Percentiles rank a stretch among this genome's conserved stretches.
These are phyloP conservation scores for Exocentrus adspersus DNA, from an alignment of 2,888 invertebrate genomes.

Conservation along the genomic window DNA sequence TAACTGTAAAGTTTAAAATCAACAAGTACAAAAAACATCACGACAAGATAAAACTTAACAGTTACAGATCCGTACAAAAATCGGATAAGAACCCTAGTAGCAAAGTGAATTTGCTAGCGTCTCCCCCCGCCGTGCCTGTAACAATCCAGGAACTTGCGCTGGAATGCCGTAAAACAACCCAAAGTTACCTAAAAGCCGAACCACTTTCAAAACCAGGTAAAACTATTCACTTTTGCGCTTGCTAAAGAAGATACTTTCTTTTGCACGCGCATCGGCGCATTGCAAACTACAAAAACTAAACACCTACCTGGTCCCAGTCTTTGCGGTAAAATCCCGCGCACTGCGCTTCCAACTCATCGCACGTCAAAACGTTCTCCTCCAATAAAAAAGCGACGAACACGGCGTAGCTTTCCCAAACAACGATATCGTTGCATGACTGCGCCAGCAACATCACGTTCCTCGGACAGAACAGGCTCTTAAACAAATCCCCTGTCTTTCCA, in stretches of 20 bases:
- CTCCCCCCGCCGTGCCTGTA: constrained; percentile 42
- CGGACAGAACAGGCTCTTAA: constrained; percentile 52
- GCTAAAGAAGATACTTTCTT: too few relatives aligned
- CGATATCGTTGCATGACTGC: constrained; percentile 38
- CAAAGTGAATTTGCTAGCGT: constrained; percentile 47
- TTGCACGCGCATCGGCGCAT: too few relatives aligned
- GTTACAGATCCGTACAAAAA: constrained; percentile 50
- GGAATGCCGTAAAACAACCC: constrained; percentile 48
- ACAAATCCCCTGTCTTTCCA: constrained; percentile 44
- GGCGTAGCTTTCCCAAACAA: constrained; percentile 52
- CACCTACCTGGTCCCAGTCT: constrained; percentile 67
- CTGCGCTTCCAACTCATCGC: constrained; percentile 72
- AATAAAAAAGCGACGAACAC: constrained; percentile 61
- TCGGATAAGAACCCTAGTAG: constrained; percentile 55
- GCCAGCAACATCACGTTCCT: constrained; percentile 53
- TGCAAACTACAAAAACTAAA: constrained; percentile 26
- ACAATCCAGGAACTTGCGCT: constrained; percentile 45
- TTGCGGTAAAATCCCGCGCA: constrained; percentile 74
- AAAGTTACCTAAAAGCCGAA: constrained; percentile 50
- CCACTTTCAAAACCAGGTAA: too few relatives aligned
- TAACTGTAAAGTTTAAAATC: not conserved
- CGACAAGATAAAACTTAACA: constrained; percentile 17
- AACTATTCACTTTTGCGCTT: too few relatives aligned
- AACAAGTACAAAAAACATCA: constrained; percentile 12
- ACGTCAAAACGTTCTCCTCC: constrained; percentile 67